These are phyloP conservation scores for Actinia equina DNA, from an alignment of 64 coral and sea anemone species.

Conservation along the genomic window DNA sequence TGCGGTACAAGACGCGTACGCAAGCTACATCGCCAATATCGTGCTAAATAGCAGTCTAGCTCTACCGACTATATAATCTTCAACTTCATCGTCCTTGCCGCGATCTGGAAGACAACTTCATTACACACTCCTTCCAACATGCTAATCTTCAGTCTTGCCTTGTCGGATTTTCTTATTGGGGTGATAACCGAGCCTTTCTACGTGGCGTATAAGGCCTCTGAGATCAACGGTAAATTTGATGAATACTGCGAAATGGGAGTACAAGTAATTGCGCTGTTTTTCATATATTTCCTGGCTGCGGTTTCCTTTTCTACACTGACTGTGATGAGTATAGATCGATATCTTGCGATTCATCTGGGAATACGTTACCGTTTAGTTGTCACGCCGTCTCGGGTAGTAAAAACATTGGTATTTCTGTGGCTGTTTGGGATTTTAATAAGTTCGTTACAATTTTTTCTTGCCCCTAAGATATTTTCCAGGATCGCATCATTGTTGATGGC, in stretches of 20 bases:
- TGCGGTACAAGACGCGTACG: constrained; percentile 10
- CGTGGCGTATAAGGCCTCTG: constrained; percentile 11
- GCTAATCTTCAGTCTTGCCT: constrained; percentile 28
- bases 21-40: constrained; percentile 19
- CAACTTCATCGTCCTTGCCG: constrained; percentile 26
- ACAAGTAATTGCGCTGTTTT: neutral
- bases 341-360: constrained; percentile 19
- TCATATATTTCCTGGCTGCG: constrained; percentile 28
- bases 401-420: neutral
- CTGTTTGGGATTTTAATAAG: neutral
- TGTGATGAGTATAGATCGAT: constrained; percentile 39
- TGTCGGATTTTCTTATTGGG: constrained; percentile 29
- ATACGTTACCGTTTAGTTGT: constrained; percentile 26
- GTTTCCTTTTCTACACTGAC: constrained; percentile 31
- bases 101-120: constrained; percentile 12
- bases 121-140: constrained; percentile 29
- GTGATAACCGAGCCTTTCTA: constrained; percentile 23
- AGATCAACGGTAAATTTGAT: constrained; percentile 3
- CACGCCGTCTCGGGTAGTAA: constrained; percentile 1
- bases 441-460: neutral
- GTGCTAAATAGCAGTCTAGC: constrained; percentile 4
- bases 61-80: neutral
- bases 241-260: neutral
- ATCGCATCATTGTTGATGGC: neutral
- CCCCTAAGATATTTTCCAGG: neutral